Evolutionary conservation across 2,797 vertebrate genomes (phyloP), one percentile per base, ranked within the genome.

Genomic region (Poliocrania exsul): DNA sequence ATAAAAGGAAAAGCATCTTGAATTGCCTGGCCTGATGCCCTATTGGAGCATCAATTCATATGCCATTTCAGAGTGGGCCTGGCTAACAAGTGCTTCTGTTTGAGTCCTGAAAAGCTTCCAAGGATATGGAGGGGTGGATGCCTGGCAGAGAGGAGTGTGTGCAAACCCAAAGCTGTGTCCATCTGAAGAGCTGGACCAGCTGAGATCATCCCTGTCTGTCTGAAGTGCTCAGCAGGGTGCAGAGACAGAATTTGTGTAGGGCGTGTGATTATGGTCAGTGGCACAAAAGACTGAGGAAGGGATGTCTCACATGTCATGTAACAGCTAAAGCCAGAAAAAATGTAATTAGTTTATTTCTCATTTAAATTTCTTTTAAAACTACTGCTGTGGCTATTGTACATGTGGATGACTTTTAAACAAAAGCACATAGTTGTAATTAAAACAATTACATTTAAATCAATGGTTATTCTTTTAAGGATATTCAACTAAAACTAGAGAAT

Each of bases 21-120:
- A 93, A 79, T 93, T 91, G 67, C 86, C 84, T 96, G 92, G 86
- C 88, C 78, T 7, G 9, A 72, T 93, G 95, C 95, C 92, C 60
- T 96, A 33, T 58, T 92, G 86, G 92, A 94, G 74, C 90, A 93
- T 54, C 80, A 71, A 38, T 92, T 96, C 92, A 73, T 81, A 64
- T 81, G 81, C 88, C 23, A 4, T 86, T 89, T 83, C 75, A 90
- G 64, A 78, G 79, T 64, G 51, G 91, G 78, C 71, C 88, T 88
- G 88, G 67, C 91, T 86, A 92, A 56, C 75, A 61, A 85, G 58
- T 16, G 29, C 73, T 88, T 77, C 82, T 92, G 71, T 74, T 61
- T 72, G 84, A 95, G 87, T 57, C 57, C 89, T 85, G 67, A 86
- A 64, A 78, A 90, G 51, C 67, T 92, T 87, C 93, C 57, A 56